phyloP scores from a whole-genome alignment of 2,888 invertebrate genomes.

The Heteromurus nitidus region DNA sequence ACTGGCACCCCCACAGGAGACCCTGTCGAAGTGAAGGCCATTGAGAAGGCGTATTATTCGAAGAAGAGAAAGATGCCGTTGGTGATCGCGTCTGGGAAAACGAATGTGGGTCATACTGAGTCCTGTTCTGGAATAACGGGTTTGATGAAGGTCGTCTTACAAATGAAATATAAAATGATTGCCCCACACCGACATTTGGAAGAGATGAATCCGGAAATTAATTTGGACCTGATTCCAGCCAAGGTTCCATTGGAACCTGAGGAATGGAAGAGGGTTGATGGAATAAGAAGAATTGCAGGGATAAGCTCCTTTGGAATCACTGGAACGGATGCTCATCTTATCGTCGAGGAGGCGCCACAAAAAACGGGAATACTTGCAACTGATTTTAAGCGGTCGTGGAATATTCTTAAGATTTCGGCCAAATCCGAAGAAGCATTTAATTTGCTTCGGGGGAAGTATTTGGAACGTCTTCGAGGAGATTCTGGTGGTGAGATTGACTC shows the following conservation, averaged over 20 bases:
- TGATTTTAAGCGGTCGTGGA: slow-evolving; percentile 37
- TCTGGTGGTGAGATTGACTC: background rate
- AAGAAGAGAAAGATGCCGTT: slow-evolving; percentile 6
- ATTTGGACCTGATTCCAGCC: slow-evolving; percentile 59
- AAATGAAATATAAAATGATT: slow-evolving; percentile 72
- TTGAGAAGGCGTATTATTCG: slow-evolving; percentile 9
- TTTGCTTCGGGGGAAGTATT: slow-evolving; percentile 22
- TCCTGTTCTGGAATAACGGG: slow-evolving; percentile 46
- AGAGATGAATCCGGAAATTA: slow-evolving; percentile 66
- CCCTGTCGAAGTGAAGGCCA: slow-evolving; percentile 51
- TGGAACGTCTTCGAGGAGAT: slow-evolving; percentile 35
- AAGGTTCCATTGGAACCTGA: slow-evolving; percentile 41
- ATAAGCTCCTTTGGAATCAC: slow-evolving; percentile 62
- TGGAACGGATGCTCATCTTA: slow-evolving; percentile 61
- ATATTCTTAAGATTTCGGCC: slow-evolving; percentile 63
- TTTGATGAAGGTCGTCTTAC: slow-evolving; percentile 48
- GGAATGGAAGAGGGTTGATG: slow-evolving; percentile 16
- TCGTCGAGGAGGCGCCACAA: slow-evolving; percentile 61
- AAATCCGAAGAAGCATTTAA: slow-evolving; percentile 52
- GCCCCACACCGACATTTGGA: slow-evolving; percentile 73
- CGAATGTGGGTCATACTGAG: slow-evolving; percentile 63
- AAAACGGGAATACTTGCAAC: background rate
- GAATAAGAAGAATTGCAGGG: slow-evolving; percentile 40
- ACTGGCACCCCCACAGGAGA: slow-evolving; percentile 75
- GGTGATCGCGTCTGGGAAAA: slow-evolving; percentile 22